phyloP scores from a whole-genome alignment of 2,888 invertebrate genomes.

The Eilema sororculum region DNA sequence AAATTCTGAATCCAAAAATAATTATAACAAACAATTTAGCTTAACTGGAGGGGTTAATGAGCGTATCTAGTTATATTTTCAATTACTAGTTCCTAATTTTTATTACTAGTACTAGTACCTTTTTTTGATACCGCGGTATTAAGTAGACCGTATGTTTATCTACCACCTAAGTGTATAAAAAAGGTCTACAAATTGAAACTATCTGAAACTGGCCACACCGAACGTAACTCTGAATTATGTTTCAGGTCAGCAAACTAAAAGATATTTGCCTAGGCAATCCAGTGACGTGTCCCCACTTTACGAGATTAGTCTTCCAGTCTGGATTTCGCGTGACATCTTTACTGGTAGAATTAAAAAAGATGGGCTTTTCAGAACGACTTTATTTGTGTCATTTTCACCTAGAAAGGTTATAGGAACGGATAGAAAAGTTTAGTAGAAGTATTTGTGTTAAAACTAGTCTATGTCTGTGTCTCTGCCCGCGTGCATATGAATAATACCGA shows the following conservation, averaged over 20 bases:
- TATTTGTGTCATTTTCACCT: not conserved
- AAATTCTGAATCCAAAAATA: no score
- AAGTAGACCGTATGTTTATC: no score
- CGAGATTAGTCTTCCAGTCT: not conserved
- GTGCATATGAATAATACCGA: no score
- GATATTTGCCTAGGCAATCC: slow-evolving; percentile 3
- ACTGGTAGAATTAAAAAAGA: not conserved
- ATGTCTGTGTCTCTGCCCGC: no score
- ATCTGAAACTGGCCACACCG: not conserved
- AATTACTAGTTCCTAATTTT: no score
- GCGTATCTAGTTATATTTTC: no score
- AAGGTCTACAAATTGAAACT: not conserved
- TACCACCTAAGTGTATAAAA: no score
- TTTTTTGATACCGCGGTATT: no score
- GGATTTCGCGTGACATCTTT: not conserved
- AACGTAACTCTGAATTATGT: not conserved
- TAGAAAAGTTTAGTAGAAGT: not conserved
- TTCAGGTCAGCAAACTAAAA: slow-evolving; percentile 1
- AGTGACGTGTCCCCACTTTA: not conserved
- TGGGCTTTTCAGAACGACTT: not conserved
- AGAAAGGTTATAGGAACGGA: not conserved
- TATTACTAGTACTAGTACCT: no score
- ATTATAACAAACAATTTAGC: no score
- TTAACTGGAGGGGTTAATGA: no score
- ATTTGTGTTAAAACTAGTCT: no score